These are phyloP conservation scores for Clarias gariepinus DNA, from an alignment of 2,113 vertebrate species.

Conservation along the genomic window DNA sequence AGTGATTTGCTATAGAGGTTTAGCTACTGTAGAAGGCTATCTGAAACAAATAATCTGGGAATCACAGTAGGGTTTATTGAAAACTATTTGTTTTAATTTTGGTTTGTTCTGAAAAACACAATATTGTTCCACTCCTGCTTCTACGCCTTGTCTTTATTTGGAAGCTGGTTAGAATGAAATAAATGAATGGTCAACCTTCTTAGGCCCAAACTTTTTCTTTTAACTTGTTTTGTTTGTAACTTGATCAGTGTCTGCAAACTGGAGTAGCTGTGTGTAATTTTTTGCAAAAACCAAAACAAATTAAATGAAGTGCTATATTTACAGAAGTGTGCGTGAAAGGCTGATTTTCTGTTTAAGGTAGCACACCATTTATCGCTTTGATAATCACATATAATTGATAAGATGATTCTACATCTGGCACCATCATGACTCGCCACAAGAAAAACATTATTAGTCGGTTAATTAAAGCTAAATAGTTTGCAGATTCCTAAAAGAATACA, in stretches of 20 bases:
- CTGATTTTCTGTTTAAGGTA: background rate
- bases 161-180: background rate
- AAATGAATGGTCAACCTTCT: background rate
- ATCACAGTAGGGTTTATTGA: background rate
- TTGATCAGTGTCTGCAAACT: no score
- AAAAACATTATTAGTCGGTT: background rate
- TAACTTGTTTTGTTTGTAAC: no score
- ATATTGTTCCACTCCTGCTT: background rate
- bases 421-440: background rate
- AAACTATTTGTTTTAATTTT: background rate
- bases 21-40: background rate
- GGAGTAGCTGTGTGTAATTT: no score
- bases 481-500: background rate
- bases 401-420: background rate
- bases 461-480: background rate
- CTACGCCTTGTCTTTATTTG: background rate
- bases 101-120: background rate
- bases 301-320: no score
- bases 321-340: no score
- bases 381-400: slow-evolving; percentile 21
- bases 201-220: no score
- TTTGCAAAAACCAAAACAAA: no score
- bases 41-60: background rate
- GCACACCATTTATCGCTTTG: background rate
- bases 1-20: background rate